These are phyloP conservation scores for Aphis craccivora DNA, from an alignment of 1,140 invertebrate species.

Conservation along the genomic window DNA sequence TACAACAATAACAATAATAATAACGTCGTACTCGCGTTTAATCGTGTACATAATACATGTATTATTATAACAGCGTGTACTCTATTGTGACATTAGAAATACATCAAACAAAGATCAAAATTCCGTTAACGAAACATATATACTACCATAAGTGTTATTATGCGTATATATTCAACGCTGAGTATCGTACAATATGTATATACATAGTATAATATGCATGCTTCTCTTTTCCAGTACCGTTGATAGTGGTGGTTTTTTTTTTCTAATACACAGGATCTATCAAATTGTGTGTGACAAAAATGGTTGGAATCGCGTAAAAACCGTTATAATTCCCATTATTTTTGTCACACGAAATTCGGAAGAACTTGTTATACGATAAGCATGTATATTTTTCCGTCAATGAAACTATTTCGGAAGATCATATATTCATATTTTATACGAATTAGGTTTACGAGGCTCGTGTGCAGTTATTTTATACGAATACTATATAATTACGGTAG, in stretches of 20 bases:
- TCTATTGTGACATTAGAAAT: background rate
- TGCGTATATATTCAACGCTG: background rate
- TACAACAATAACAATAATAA: no score
- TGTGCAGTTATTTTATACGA: no score
- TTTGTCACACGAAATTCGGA: background rate
- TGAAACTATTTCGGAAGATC: no score
- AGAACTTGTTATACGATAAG: no score
- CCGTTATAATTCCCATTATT: background rate
- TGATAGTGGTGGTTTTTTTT: background rate
- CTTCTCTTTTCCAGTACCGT: background rate
- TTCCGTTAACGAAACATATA: background rate
- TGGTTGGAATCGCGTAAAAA: background rate
- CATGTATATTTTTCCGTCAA: background rate
- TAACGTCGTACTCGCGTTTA: background rate
- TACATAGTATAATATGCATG: background rate
- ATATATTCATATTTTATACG: no score
- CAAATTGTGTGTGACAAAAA: background rate
- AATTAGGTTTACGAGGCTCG: no score
- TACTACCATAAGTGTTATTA: background rate
- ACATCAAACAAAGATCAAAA: background rate
- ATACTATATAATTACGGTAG: no score
- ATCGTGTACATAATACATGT: background rate
- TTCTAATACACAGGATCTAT: background rate
- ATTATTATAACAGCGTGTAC: background rate
- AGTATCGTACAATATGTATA: no score